Percentiles rank a stretch among this genome's conserved stretches.
These are phyloP conservation scores for Andricus curvator DNA, from an alignment of 2,888 invertebrate species.

Conservation along the genomic window DNA sequence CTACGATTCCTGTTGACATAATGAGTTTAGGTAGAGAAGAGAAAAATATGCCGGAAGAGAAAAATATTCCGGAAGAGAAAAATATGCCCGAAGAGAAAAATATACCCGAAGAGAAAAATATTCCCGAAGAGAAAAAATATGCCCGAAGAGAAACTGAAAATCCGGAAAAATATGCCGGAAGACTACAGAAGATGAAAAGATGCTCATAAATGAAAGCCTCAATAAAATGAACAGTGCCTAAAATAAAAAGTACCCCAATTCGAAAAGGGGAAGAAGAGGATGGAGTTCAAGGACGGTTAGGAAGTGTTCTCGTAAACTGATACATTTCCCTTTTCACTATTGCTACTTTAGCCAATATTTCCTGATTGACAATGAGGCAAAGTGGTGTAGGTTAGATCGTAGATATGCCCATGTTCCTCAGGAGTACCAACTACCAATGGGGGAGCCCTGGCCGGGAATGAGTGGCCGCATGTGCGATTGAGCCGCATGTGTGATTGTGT, in stretches of 20 bases:
- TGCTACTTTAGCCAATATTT: conserved; percentile 35
- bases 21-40: too few relatives aligned
- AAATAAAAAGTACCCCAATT: conserved; percentile 8
- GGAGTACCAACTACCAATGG: not conserved
- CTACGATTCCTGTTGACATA: too few relatives aligned
- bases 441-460: not conserved
- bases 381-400: conserved; percentile 28
- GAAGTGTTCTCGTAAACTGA: conserved; percentile 33
- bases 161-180: too few relatives aligned
- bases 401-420: conserved; percentile 8
- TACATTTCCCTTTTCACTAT: conserved; percentile 22
- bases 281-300: not conserved
- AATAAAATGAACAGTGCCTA: not conserved
- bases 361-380: conserved; percentile 25
- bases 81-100: too few relatives aligned
- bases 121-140: too few relatives aligned
- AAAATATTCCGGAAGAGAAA: too few relatives aligned
- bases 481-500: conserved; percentile 11
- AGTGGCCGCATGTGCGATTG: conserved; percentile 9
- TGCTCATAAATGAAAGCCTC: too few relatives aligned
- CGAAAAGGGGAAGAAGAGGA: not conserved
- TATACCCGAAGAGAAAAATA: too few relatives aligned
- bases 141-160: too few relatives aligned
- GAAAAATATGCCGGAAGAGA: too few relatives aligned
- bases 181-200: too few relatives aligned